Evolutionary conservation across 2,888 invertebrate species (phyloP).

Genomic region (Ochlodes sylvanus): DNA sequence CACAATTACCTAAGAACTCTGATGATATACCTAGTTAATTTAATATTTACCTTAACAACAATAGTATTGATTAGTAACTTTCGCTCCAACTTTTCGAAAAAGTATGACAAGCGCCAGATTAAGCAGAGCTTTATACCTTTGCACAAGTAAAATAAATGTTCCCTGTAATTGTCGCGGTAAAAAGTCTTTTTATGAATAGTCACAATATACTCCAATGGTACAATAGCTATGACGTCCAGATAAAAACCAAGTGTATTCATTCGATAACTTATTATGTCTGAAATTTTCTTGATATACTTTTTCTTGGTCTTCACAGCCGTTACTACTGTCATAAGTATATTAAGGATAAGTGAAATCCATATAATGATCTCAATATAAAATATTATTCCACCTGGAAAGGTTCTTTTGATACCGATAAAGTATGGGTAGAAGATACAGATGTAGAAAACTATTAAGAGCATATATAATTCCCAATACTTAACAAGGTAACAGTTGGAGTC

Average conservation of each 20-base stretch:
- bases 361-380: constrained; percentile 70
- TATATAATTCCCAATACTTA: constrained; percentile 77
- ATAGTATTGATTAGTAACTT: constrained; percentile 71
- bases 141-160: constrained; percentile 76
- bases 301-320: constrained; percentile 80
- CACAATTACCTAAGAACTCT: too few relatives aligned
- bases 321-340: constrained; percentile 69
- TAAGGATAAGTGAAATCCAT: constrained; percentile 69
- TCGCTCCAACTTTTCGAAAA: constrained; percentile 74
- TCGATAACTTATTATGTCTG: constrained; percentile 68
- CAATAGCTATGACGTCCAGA: constrained; percentile 75
- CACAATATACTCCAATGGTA: constrained; percentile 80
- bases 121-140: constrained; percentile 83
- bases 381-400: constrained; percentile 68
- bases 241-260: constrained; percentile 80
- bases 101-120: constrained; percentile 76
- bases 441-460: constrained; percentile 69
- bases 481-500: constrained; percentile 73
- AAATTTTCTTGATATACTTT: constrained; percentile 63
- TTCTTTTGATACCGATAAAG: constrained; percentile 71
- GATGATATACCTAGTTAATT: background rate
- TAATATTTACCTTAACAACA: constrained; percentile 63
- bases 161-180: constrained; percentile 68
- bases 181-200: constrained; percentile 64
- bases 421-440: constrained; percentile 79